Evolutionary conservation across 2,888 invertebrate genomes (phyloP).

Genomic region (Plebejus argus): DNA sequence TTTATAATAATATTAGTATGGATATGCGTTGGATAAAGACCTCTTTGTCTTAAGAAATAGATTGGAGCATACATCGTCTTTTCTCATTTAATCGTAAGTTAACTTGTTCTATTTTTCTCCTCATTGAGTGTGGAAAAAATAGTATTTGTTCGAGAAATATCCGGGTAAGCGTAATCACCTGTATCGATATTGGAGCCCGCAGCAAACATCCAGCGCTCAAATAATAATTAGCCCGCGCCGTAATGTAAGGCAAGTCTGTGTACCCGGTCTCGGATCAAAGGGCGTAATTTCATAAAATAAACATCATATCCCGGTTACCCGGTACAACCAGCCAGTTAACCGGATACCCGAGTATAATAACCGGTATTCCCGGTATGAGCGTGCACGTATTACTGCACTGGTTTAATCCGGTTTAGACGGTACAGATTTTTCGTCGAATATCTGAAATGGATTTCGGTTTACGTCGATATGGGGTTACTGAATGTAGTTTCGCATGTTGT

Average conservation of each 20-base stretch:
- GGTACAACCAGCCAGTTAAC: not conserved
- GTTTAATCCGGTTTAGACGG: not conserved
- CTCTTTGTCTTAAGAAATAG: too few species aligned
- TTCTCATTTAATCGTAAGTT: not conserved
- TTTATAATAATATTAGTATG: too few species aligned
- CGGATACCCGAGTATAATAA: not conserved
- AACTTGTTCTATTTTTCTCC: not conserved
- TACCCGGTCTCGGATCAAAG: not conserved
- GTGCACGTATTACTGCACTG: conserved; percentile 4
- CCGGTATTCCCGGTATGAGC: not conserved
- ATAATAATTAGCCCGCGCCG: not conserved
- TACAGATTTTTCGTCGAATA: conserved; percentile 8
- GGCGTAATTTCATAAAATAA: conserved; percentile 1
- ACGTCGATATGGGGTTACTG: not conserved
- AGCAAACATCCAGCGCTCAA: not conserved
- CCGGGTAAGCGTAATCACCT: not conserved
- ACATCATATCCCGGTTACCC: not conserved
- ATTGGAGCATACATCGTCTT: not conserved
- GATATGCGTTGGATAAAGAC: too few species aligned
- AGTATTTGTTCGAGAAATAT: not conserved
- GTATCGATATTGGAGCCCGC: not conserved
- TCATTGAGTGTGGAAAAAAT: not conserved
- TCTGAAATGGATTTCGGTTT: not conserved
- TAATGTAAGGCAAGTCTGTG: not conserved
- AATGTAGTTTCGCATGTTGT: not conserved